phyloP scores from a whole-genome alignment of 2,888 invertebrate genomes.

The Drosophila pseudotakahashii region DNA sequence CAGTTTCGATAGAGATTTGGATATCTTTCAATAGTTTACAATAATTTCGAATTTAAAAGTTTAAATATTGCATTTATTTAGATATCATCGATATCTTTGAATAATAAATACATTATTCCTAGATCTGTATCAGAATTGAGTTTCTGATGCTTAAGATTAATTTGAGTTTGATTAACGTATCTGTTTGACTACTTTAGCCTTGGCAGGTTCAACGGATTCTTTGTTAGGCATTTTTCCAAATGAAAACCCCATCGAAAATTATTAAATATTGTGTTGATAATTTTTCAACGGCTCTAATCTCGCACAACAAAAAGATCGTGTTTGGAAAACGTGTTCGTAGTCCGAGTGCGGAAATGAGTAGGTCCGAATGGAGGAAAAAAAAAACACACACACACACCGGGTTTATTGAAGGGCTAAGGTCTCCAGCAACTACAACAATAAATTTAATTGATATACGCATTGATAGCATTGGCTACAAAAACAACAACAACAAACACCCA shows the following conservation, averaged over 20 bases:
- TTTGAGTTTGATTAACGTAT: not conserved
- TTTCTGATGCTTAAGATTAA: not conserved
- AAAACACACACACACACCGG: not conserved
- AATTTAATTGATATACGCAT: conserved; percentile 73
- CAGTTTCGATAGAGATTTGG: too few species aligned
- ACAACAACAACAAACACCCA: conserved; percentile 12
- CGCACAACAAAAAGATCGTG: conserved; percentile 8
- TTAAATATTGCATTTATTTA: too few species aligned
- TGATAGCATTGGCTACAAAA: conserved; percentile 49
- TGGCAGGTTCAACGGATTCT: conserved; percentile 15
- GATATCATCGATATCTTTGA: too few species aligned
- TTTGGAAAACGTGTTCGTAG: conserved; percentile 29
- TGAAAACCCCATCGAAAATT: not conserved
- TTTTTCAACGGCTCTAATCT: conserved; percentile 25
- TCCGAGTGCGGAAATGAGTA: conserved; percentile 42
- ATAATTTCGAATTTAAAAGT: too few species aligned
- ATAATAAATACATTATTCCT: too few species aligned
- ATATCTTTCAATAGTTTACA: too few species aligned
- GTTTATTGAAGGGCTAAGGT: conserved; percentile 22
- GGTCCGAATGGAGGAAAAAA: not conserved
- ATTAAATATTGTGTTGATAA: conserved; percentile 31
- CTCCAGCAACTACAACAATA: conserved; percentile 33
- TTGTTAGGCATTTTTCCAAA: conserved; percentile 3
- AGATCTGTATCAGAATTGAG: not conserved
- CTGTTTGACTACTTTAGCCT: conserved; percentile 3